Conservation (phyloP, 2,888 invertebrate species). For the Thyatira batis region DNA sequence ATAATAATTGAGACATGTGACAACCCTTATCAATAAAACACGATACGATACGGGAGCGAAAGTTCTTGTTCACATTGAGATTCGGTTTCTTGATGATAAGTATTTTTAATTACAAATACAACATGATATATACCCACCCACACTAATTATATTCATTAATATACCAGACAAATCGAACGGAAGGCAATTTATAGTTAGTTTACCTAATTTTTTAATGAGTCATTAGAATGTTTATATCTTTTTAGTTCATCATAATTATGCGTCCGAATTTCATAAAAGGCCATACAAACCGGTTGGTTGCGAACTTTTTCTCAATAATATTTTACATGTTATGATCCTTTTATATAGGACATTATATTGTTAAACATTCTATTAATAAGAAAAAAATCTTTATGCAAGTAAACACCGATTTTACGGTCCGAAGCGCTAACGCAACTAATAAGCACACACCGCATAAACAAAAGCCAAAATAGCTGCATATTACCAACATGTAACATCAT, state of each 20-base stretch:
- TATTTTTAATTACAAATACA: background rate
- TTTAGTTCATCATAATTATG: background rate
- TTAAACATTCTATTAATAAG: too few species aligned
- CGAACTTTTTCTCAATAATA: background rate
- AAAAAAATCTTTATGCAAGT: too few species aligned
- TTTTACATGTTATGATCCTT: too few species aligned
- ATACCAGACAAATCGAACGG: background rate
- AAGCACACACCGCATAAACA: too few species aligned
- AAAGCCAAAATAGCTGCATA: too few species aligned
- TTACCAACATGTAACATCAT: too few species aligned
- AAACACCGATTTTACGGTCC: too few species aligned
- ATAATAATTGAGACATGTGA: background rate
- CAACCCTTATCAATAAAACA: background rate
- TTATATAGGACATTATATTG: too few species aligned
- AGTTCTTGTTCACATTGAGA: background rate
- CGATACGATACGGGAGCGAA: constrained; percentile 1
- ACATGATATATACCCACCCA: background rate
- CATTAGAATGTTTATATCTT: background rate
- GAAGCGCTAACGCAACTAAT: too few species aligned
- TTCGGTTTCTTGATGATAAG: background rate
- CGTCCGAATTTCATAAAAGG: background rate
- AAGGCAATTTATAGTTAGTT: background rate
- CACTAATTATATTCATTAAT: background rate
- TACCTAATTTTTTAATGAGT: background rate
- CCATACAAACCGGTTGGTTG: background rate